A percentile compares a stretch with the other conserved stretches of the same genome.
phyloP scores from a whole-genome alignment of 2,113 vertebrate genomes.

The Hypanus sabinus region DNA sequence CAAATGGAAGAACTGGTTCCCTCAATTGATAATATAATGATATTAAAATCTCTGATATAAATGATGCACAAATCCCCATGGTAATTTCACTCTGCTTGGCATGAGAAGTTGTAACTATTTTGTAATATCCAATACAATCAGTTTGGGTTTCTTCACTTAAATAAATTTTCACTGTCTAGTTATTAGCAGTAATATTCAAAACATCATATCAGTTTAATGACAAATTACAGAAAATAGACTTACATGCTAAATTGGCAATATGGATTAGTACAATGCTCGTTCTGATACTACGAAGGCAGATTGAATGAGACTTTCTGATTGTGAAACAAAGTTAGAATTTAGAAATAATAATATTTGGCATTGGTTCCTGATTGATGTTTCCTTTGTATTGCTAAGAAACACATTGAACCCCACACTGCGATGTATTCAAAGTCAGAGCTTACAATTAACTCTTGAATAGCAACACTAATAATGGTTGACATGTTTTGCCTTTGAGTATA shows the following conservation, averaged over 20 bases:
- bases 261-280: not conserved
- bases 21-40: not conserved
- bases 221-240: not conserved
- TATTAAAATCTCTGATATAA: not conserved
- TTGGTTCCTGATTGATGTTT: not conserved
- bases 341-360: not conserved
- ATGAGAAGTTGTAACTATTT: not conserved
- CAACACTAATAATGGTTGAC: constrained; percentile 1
- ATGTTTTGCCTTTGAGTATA: not conserved
- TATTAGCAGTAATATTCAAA: not conserved
- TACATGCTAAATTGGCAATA: not conserved
- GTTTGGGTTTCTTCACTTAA: not conserved
- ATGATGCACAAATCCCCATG: not conserved
- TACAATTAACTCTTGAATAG: constrained; percentile 12
- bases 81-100: not conserved
- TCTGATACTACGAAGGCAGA: not conserved
- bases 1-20: not conserved
- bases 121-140: not conserved
- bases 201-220: not conserved
- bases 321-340: not conserved
- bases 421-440: constrained; percentile 1
- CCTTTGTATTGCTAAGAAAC: not conserved
- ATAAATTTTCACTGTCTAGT: not conserved
- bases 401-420: not conserved
- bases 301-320: constrained; percentile 8